phyloP scores from a whole-genome alignment of 2,797 vertebrate genomes.

The Morus bassanus region DNA sequence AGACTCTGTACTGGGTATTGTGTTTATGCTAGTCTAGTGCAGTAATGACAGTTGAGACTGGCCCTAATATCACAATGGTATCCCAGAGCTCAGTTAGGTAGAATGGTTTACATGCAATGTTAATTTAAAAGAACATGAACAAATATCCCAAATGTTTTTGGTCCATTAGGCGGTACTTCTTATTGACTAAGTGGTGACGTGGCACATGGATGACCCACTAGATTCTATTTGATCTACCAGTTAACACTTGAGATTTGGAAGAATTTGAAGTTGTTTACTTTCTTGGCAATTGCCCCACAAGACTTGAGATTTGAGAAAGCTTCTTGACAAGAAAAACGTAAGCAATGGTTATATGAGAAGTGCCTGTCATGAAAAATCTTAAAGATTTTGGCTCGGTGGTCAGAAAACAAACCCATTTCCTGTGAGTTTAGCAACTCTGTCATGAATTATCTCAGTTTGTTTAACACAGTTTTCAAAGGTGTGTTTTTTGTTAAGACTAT shows the following conservation, averaged over 20 bases:
- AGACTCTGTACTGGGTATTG: background rate
- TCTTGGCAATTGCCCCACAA: conserved; percentile 33
- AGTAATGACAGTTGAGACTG: background rate
- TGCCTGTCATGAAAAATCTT: conserved; percentile 50
- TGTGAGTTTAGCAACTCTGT: conserved; percentile 60
- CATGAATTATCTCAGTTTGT: conserved; percentile 67
- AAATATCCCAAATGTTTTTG: background rate
- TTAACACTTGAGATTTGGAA: conserved; percentile 2
- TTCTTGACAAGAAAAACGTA: conserved; percentile 38
- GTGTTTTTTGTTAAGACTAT: conserved; percentile 56
- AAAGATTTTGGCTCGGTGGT: conserved; percentile 49
- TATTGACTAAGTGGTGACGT: background rate
- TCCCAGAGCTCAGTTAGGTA: background rate
- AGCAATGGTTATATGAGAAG: conserved; percentile 28
- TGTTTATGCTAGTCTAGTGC: background rate
- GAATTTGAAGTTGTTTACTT: conserved; percentile 32
- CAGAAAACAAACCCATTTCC: conserved; percentile 57
- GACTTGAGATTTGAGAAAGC: conserved; percentile 24
- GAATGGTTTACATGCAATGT: background rate
- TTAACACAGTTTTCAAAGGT: conserved; percentile 63
- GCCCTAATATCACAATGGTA: background rate
- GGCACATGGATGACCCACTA: background rate
- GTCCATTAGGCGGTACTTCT: background rate
- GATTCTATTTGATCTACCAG: background rate
- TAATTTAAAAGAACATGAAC: background rate